phyloP scores from a whole-genome alignment of 2,888 invertebrate genomes.

The Drosophila birchii region DNA sequence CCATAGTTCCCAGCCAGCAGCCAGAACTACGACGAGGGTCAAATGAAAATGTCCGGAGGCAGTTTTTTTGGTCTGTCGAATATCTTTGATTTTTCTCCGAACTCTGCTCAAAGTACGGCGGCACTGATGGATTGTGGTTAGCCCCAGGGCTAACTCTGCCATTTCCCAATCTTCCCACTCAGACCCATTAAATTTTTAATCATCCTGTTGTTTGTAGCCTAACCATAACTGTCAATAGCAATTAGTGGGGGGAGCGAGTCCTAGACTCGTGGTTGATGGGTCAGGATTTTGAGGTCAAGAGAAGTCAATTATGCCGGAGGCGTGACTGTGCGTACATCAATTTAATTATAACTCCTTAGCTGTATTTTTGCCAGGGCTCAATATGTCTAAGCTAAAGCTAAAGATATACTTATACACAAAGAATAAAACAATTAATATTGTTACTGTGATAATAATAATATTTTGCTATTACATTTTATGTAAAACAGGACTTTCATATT shows the following conservation, averaged over 20 bases:
- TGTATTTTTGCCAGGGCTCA: constrained; percentile 20
- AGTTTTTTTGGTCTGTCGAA: constrained; percentile 21
- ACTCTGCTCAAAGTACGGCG: constrained; percentile 11
- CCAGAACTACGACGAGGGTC: constrained; percentile 20
- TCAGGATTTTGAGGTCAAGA: constrained; percentile 46
- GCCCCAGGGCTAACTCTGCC: constrained; percentile 23
- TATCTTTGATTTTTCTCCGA: constrained; percentile 47
- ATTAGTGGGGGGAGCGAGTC: constrained; percentile 51
- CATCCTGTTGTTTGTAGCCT: constrained; percentile 43
- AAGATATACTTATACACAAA: constrained; percentile 1
- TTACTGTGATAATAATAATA: not conserved
- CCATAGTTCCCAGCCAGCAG: constrained; percentile 10
- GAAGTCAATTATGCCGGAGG: constrained; percentile 53
- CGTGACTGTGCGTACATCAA: constrained; percentile 52
- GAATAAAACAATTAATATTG: not conserved
- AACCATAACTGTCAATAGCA: constrained; percentile 66
- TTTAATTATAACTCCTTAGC: constrained; percentile 58
- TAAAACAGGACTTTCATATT: too few species aligned
- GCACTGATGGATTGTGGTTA: constrained; percentile 21
- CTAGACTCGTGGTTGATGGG: constrained; percentile 24
- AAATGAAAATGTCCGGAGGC: constrained; percentile 24
- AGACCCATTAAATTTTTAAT: constrained; percentile 67
- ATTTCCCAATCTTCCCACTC: constrained; percentile 3
- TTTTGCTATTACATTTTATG: not conserved
- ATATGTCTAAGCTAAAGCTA: not conserved